These are phyloP conservation scores for Nomia melanderi DNA, from an alignment of 1,140 invertebrate species.

Conservation along the genomic window DNA sequence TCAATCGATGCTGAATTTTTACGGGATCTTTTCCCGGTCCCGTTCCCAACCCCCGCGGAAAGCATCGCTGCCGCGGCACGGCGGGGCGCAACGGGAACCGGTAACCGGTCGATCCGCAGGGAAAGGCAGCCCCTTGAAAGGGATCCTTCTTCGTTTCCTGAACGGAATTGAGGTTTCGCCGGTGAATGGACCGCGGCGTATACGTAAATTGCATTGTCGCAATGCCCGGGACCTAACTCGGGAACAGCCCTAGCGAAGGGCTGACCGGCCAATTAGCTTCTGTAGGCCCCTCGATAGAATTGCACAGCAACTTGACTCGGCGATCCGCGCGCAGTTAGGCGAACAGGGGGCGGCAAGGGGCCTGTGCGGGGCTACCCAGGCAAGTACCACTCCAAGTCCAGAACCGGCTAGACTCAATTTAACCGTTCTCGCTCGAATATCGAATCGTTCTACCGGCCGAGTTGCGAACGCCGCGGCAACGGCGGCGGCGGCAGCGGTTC, in stretches of 20 bases:
- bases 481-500: background rate
- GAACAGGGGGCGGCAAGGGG: background rate
- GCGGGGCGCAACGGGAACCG: too few relatives aligned
- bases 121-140: conserved; percentile 42
- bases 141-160: conserved; percentile 59
- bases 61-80: too few relatives aligned
- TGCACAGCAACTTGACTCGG: conserved; percentile 58
- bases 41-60: background rate
- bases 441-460: conserved; percentile 39
- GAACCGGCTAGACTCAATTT: conserved; percentile 47
- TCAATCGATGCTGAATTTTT: conserved; percentile 26
- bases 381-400: conserved; percentile 51
- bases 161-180: conserved; percentile 57
- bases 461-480: background rate
- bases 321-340: conserved; percentile 50
- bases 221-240: conserved; percentile 38
- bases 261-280: conserved; percentile 68
- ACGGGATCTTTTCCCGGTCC: background rate
- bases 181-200: conserved; percentile 55
- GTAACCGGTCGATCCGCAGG: conserved; percentile 7
- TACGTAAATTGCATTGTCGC: conserved; percentile 66
- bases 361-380: background rate
- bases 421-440: conserved; percentile 53
- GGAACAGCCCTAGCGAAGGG: conserved; percentile 49
- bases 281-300: conserved; percentile 65